Conservation (phyloP, 2,888 invertebrate genomes). For the Hoplodrina ambigua region DNA sequence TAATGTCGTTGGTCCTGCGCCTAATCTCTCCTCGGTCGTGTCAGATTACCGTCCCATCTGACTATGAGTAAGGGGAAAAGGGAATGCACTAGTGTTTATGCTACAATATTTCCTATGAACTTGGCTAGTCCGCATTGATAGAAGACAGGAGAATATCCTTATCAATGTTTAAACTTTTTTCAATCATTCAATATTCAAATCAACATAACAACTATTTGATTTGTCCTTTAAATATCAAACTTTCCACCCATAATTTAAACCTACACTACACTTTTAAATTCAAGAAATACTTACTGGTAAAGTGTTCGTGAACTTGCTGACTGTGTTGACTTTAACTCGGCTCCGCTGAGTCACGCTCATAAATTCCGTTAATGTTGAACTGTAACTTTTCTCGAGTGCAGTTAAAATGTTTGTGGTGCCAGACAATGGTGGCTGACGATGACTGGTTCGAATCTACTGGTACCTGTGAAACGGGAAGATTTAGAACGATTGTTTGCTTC, state of each 20-base stretch:
- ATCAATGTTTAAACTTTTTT: no score
- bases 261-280: constrained; percentile 21
- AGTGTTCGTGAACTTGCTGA: constrained; percentile 42
- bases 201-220: not conserved
- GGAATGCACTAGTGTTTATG: no score
- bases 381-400: constrained; percentile 57
- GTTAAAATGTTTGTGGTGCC: constrained; percentile 46
- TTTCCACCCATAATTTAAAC: constrained; percentile 7
- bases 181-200: not conserved
- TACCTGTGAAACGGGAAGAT: constrained; percentile 11
- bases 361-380: constrained; percentile 48
- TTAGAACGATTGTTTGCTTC: constrained; percentile 5
- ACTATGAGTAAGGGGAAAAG: no score
- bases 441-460: constrained; percentile 32
- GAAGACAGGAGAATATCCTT: no score
- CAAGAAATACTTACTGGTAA: constrained; percentile 44
- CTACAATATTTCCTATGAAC: no score
- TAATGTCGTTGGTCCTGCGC: no score
- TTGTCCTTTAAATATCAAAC: not conserved
- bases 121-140: no score
- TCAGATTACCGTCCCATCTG: no score
- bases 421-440: constrained; percentile 41
- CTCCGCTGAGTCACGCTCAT: constrained; percentile 52
- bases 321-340: constrained; percentile 41
- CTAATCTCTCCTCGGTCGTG: no score